Percentiles rank a stretch among this genome's conserved stretches.
These are phyloP conservation scores for Chondrilla cf. caribensis DNA, from an alignment of 37 sponge, comb jelly and placozoan species.

Conservation along the genomic window DNA sequence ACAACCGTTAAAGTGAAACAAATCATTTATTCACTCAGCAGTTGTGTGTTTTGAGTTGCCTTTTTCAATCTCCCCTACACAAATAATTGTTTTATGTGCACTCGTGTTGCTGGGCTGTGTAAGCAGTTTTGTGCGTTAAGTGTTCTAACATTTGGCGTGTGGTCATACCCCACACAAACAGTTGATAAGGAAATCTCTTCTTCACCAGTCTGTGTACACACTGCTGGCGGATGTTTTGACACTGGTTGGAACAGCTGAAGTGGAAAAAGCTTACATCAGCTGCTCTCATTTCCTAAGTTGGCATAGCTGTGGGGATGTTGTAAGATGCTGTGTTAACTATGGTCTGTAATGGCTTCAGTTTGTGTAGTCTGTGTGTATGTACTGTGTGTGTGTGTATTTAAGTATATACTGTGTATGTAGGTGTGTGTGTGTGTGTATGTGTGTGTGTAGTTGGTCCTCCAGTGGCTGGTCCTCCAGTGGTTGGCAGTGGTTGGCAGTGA, in stretches of 20 bases:
- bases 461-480: neutral
- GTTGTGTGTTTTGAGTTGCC: too few relatives aligned
- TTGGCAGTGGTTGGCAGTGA: too few relatives aligned
- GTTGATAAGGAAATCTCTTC: too few relatives aligned
- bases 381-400: slow-evolving; percentile 10
- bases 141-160: neutral
- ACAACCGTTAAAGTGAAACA: too few relatives aligned
- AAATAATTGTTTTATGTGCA: neutral
- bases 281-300: neutral
- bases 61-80: neutral
- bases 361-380: neutral
- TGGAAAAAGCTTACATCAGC: too few relatives aligned
- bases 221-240: too few relatives aligned
- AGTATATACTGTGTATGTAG: neutral
- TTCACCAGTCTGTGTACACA: too few relatives aligned
- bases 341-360: neutral
- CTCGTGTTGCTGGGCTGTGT: neutral
- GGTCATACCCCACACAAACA: too few relatives aligned
- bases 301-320: neutral
- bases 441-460: neutral
- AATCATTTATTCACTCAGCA: too few relatives aligned
- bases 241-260: too few relatives aligned
- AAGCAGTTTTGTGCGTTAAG: slow-evolving; percentile 6
- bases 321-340: too few relatives aligned
- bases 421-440: slow-evolving; percentile 15